Evolutionary conservation across 2,888 invertebrate genomes (phyloP).

Genomic region (Drosophila mimetica): DNA sequence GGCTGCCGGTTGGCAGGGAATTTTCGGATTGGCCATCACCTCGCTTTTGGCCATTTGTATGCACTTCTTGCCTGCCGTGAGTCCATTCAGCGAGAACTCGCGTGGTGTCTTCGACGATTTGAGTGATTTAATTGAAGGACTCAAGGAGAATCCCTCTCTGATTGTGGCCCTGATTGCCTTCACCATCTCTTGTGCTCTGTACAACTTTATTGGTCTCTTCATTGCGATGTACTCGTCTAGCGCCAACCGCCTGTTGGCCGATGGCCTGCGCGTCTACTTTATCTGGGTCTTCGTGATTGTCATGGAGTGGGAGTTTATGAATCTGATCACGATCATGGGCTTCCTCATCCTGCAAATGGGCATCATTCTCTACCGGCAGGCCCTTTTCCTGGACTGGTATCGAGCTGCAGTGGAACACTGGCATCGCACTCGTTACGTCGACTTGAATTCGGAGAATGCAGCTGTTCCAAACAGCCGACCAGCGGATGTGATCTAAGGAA

Average conservation of each 20-base stretch:
- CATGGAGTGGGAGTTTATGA: conserved; percentile 92
- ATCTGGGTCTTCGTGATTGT: conserved; percentile 93
- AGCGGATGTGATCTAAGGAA: conserved; percentile 77
- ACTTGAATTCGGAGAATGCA: conserved; percentile 58
- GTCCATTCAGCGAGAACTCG: conserved; percentile 91
- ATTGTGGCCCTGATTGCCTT: conserved; percentile 88
- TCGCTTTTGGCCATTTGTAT: conserved; percentile 89
- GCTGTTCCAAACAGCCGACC: conserved; percentile 70
- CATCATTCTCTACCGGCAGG: conserved; percentile 92
- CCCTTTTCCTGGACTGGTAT: conserved; percentile 84
- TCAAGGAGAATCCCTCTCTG: conserved; percentile 87
- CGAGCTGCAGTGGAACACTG: conserved; percentile 65
- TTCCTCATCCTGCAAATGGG: conserved; percentile 91
- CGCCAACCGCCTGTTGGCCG: conserved; percentile 95
- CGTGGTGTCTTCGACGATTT: conserved; percentile 92
- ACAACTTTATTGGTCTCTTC: conserved; percentile 95
- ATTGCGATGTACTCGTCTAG: conserved; percentile 97
- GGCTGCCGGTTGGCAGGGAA: conserved; percentile 97
- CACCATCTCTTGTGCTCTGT: conserved; percentile 94
- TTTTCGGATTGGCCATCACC: conserved; percentile 89
- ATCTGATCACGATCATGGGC: conserved; percentile 91
- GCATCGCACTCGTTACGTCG: conserved; percentile 73
- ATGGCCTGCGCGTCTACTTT: conserved; percentile 94
- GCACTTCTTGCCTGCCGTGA: conserved; percentile 91
- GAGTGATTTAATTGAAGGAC: conserved; percentile 93